Conservation (phyloP, 2,113 vertebrate species). For the Gadus macrocephalus region DNA sequence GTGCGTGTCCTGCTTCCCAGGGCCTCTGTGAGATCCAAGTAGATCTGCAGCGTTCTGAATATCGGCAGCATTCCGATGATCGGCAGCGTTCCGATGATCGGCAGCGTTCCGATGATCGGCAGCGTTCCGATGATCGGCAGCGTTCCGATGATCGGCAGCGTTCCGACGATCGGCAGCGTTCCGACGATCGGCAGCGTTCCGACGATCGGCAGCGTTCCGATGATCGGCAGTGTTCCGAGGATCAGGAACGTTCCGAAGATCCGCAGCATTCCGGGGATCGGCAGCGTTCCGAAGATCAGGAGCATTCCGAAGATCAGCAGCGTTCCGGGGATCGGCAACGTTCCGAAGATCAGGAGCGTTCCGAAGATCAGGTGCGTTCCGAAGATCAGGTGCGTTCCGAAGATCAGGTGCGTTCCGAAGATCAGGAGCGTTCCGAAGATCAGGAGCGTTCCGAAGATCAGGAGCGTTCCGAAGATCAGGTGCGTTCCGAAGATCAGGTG, state of each 20-base stretch:
- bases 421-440: no score
- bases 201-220: neutral
- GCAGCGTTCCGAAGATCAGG: no score
- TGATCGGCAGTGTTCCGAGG: neutral
- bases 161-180: neutral
- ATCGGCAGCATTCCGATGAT: neutral
- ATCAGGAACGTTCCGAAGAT: neutral
- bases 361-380: no score
- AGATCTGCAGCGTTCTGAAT: constrained; percentile 9
- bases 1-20: constrained; percentile 5
- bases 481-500: no score
- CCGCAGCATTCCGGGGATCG: no score
- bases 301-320: no score
- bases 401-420: no score
- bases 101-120: neutral
- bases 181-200: neutral
- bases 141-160: constrained; percentile 3
- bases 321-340: no score
- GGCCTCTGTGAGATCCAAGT: constrained; percentile 7
- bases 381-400: no score
- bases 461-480: no score
- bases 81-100: neutral
- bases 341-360: no score
- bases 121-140: neutral
- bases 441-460: no score